Evolutionary conservation across 2,113 vertebrate genomes (phyloP), one percentile per base, ranked within the genome.

Genomic region (Reinhardtius hippoglossoides): DNA sequence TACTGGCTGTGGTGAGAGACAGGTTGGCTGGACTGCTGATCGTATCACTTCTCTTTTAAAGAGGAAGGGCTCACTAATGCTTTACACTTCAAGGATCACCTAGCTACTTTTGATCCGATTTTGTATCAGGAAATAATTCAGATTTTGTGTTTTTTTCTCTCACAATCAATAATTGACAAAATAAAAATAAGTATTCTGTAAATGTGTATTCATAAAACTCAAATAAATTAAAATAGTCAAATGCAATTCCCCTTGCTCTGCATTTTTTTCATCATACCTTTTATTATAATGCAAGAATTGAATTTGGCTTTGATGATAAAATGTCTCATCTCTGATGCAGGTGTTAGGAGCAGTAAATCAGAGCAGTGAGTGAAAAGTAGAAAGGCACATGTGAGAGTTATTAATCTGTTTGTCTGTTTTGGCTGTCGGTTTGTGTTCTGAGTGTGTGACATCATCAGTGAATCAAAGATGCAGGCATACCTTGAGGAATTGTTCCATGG

Each of bases 401-500:
- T 69, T 85, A 20, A 57, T 71, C 40, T 42, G 12, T 37, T 60
- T 59, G 69, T 27, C 78, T 75, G 35, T 66, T 71, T 80, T 70
- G 59, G 73, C 65, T 3, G 50, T 67, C n/a, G 37, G 44, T 66
- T 35, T 60, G 83, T 62, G 64, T 55, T 84, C 27, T 13, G 46
- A 18, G 76, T 52, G 72, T 77, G 86, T 92, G 89, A 97, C 95
- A 95, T 96, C 94, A 95, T 92, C 69, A 69, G 56, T 35, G 82
- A 73, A 91, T 94, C 92, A 93, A 87, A 91, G 95, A 92, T 88
- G 74, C 92, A 93, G 88, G 93, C 94, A 94, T 91, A 93, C 94
- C 84, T 64, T 92, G 93, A 95, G 95, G 95, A 94, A 94, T 94
- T 91, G 93, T 93, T 95, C 95, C 96, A 93, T 92, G 91, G 95